Evolutionary conservation across 1,140 invertebrate genomes (phyloP).

Genomic region (Hyles euphorbiae): DNA sequence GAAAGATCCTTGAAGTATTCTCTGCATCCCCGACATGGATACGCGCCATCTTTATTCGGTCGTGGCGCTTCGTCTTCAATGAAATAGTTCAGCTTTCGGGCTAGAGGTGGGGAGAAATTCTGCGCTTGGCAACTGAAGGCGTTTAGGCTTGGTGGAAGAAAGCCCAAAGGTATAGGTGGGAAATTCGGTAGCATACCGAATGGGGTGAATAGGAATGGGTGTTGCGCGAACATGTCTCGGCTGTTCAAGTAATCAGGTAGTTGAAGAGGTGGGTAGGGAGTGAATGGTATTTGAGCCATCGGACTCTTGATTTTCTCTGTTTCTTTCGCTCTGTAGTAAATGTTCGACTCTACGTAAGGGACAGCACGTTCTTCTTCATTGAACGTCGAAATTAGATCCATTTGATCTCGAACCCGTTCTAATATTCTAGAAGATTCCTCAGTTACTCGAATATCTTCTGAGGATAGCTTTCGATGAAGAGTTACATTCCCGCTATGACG

Average conservation of each 20-base stretch:
- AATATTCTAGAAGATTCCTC: conserved; percentile 57
- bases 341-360: conserved; percentile 70
- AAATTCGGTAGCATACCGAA: conserved; percentile 73
- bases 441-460: conserved; percentile 61
- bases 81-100: conserved; percentile 65
- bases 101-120: conserved; percentile 46
- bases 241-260: conserved; percentile 67
- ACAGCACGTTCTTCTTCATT: conserved; percentile 81
- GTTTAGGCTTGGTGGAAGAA: conserved; percentile 59
- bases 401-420: conserved; percentile 79
- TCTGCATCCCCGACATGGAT: conserved; percentile 81
- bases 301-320: conserved; percentile 51
- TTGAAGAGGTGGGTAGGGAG: conserved; percentile 57
- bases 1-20: conserved; percentile 77
- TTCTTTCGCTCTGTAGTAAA: conserved; percentile 59
- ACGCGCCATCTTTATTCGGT: conserved; percentile 78
- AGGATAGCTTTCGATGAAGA: conserved; percentile 91
- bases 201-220: conserved; percentile 68
- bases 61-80: conserved; percentile 77
- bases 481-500: conserved; percentile 95
- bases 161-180: conserved; percentile 62
- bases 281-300: conserved; percentile 46
- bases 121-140: conserved; percentile 50
- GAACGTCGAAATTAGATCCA: conserved; percentile 83
- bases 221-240: conserved; percentile 60